Conservation (phyloP, 2,888 invertebrate genomes). For the Lepas anatifera region DNA sequence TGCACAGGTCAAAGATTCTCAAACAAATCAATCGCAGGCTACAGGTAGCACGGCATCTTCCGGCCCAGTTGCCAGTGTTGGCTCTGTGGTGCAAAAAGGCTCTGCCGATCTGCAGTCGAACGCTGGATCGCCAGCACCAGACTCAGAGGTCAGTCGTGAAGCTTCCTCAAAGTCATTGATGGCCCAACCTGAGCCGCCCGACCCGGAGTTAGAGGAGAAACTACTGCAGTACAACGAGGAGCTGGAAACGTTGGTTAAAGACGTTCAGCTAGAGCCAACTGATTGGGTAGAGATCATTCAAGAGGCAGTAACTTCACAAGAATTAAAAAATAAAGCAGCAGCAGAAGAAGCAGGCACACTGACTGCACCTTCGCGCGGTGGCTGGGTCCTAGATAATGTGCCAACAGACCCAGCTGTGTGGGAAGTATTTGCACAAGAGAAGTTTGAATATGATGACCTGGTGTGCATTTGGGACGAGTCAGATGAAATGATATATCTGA, state of each 20-base stretch:
- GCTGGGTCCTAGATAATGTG: conserved; percentile 6
- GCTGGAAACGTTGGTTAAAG: background rate
- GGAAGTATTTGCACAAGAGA: background rate
- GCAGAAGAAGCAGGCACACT: background rate
- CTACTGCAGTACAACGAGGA: background rate
- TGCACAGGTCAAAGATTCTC: no score
- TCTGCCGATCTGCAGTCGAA: no score
- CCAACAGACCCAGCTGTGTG: background rate
- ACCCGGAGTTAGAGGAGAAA: background rate
- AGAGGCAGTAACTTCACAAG: background rate
- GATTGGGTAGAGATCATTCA: background rate
- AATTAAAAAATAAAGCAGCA: no score
- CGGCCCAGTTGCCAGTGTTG: no score
- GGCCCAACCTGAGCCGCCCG: background rate
- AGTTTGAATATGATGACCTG: conserved; percentile 7
- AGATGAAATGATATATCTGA: background rate
- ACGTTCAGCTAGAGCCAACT: background rate
- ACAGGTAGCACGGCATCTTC: no score
- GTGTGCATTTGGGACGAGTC: conserved; percentile 1
- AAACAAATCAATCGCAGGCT: no score
- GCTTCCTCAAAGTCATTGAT: background rate
- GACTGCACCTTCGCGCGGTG: background rate
- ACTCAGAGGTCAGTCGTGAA: background rate
- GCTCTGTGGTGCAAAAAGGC: no score
- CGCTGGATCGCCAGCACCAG: background rate